Evolutionary conservation across 2,113 vertebrate species (phyloP).

Genomic region (Malurus cyaneus): DNA sequence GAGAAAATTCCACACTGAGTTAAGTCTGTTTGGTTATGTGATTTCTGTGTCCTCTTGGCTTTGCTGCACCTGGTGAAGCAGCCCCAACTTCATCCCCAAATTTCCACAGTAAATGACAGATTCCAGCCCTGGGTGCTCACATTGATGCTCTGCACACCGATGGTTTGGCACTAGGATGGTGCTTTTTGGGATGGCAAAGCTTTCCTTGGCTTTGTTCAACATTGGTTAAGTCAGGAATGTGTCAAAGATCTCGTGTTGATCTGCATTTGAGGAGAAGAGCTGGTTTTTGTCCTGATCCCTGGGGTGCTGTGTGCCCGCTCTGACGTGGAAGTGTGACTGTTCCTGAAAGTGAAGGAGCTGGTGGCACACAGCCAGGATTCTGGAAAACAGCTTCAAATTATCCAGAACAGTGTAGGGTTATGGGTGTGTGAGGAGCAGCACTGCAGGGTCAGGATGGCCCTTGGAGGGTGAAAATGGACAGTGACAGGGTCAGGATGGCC

Average conservation of each 20-base stretch:
- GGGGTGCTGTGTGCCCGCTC: background rate
- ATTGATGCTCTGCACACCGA: rapidly evolving
- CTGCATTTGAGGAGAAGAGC: background rate
- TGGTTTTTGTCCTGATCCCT: background rate
- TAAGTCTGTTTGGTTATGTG: background rate
- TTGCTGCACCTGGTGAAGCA: background rate
- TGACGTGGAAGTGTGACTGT: rapidly evolving
- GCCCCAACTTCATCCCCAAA: background rate
- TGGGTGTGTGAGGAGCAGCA: rapidly evolving
- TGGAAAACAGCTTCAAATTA: rapidly evolving
- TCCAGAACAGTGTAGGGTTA: rapidly evolving
- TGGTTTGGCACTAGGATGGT: background rate
- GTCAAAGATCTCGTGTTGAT: background rate
- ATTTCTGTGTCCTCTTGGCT: background rate
- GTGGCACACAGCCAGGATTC: rapidly evolving
- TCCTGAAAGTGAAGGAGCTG: background rate
- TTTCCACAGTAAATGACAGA: rapidly evolving
- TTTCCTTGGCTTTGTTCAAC: background rate
- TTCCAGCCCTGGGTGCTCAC: rapidly evolving
- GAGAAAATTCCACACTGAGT: rapidly evolving
- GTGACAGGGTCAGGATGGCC: rapidly evolving
- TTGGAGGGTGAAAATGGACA: rapidly evolving
- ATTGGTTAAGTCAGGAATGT: rapidly evolving
- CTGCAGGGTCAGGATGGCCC: rapidly evolving
- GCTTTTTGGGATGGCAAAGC: background rate